Conservation (phyloP, 2,888 invertebrate genomes). For the Altica lythri region DNA sequence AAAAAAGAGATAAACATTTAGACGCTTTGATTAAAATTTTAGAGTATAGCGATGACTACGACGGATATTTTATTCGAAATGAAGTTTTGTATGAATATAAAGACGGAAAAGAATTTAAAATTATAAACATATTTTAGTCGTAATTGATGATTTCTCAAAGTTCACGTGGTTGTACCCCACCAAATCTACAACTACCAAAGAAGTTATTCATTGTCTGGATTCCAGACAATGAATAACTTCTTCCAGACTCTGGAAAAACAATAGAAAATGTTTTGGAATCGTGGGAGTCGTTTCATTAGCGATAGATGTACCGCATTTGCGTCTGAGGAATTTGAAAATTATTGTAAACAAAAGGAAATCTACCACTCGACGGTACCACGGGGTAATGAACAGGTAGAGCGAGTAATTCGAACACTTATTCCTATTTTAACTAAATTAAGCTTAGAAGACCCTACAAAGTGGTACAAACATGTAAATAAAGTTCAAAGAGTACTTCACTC, state of each 20-base stretch:
- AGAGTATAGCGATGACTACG: constrained; percentile 15
- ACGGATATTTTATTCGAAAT: constrained; percentile 27
- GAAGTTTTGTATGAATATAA: constrained; percentile 40
- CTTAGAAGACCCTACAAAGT: too few species aligned
- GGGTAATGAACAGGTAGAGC: constrained; percentile 51
- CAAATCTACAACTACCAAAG: too few species aligned
- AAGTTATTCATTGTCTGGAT: constrained; percentile 38
- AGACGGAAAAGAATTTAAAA: constrained; percentile 32
- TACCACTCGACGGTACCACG: constrained; percentile 45
- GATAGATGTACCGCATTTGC: constrained; percentile 52
- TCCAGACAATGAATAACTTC: too few species aligned
- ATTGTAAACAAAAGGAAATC: constrained; percentile 51
- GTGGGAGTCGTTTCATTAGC: constrained; percentile 36
- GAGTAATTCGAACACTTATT: too few species aligned
- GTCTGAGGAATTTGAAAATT: too few species aligned
- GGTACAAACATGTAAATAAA: constrained; percentile 33
- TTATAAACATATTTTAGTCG: constrained; percentile 44
- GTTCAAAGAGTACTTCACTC: constrained; percentile 44
- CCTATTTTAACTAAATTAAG: too few species aligned
- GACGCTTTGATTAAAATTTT: constrained; percentile 27
- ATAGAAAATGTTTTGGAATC: constrained; percentile 38
- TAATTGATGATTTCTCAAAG: constrained; percentile 48
- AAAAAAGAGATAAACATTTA: not conserved
- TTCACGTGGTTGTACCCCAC: constrained; percentile 47
- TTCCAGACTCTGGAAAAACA: too few species aligned